phyloP scores from a whole-genome alignment of 1,140 invertebrate genomes.

The Penaeus vannamei region DNA sequence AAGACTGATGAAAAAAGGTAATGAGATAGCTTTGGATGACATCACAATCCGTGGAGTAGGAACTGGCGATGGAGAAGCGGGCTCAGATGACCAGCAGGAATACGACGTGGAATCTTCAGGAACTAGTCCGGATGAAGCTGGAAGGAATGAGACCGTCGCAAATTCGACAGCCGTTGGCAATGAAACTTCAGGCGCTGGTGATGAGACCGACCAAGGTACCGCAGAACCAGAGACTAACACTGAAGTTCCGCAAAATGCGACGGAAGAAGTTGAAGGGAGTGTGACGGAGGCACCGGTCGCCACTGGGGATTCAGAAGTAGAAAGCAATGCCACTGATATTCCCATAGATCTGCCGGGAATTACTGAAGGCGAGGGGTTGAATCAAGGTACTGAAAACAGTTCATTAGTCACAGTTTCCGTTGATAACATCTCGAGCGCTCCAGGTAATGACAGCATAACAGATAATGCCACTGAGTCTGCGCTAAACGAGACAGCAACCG shows the following conservation, averaged over 20 bases:
- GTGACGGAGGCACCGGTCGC: no score
- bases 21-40: conserved; percentile 52
- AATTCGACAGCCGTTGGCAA: not conserved
- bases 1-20: conserved; percentile 31
- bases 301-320: no score
- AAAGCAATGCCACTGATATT: no score
- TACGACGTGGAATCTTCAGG: not conserved
- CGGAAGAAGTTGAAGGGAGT: no score
- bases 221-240: not conserved
- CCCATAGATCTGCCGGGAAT: no score
- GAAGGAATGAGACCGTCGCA: not conserved
- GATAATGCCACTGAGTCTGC: no score
- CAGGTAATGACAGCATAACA: not conserved
- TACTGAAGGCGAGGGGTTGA: no score
- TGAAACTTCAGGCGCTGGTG: not conserved
- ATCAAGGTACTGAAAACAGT: not conserved
- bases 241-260: not conserved
- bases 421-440: not conserved
- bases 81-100: not conserved
- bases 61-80: not conserved
- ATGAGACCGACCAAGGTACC: not conserved
- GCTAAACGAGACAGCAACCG: no score
- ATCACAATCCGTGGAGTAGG: conserved; percentile 13
- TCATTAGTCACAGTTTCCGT: not conserved
- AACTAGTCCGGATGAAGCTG: not conserved